These are phyloP conservation scores for Mesodorylaimus sp. DNA, from an alignment of 2,888 invertebrate genomes.

Conservation along the genomic window DNA sequence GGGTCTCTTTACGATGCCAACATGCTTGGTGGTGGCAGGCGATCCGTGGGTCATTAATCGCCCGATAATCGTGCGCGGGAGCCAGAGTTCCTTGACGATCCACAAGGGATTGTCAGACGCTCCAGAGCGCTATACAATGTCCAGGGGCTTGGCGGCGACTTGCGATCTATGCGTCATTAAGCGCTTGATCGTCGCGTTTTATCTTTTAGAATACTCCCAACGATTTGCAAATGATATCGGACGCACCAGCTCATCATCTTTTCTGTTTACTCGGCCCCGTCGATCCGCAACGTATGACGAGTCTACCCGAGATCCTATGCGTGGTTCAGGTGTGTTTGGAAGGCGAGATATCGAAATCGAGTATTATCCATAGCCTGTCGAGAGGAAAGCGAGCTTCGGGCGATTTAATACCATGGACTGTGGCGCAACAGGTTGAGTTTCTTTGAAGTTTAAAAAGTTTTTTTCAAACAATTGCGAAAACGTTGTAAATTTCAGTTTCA, in stretches of 20 bases:
- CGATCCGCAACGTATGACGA: slow-evolving; percentile 42
- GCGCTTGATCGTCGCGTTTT: no score
- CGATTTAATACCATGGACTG: slow-evolving; percentile 94
- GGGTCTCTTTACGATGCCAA: no score
- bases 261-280: slow-evolving; percentile 82
- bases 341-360: slow-evolving; percentile 45
- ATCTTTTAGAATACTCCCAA: slow-evolving; percentile 69
- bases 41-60: no score
- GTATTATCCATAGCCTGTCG: slow-evolving; percentile 56
- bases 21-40: no score
- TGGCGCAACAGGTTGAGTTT: slow-evolving; percentile 59
- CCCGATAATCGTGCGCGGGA: no score
- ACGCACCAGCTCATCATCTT: slow-evolving; percentile 91
- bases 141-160: no score
- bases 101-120: no score
- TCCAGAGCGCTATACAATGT: no score
- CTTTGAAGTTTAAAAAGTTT: background rate
- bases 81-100: no score
- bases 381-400: slow-evolving; percentile 78
- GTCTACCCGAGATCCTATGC: slow-evolving; percentile 74
- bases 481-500: slow-evolving; percentile 42
- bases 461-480: background rate
- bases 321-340: slow-evolving; percentile 54
- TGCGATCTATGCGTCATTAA: no score
- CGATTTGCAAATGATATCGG: slow-evolving; percentile 91